Evolutionary conservation across 2,888 invertebrate genomes (phyloP).

Genomic region (Lamellibrachia columna): DNA sequence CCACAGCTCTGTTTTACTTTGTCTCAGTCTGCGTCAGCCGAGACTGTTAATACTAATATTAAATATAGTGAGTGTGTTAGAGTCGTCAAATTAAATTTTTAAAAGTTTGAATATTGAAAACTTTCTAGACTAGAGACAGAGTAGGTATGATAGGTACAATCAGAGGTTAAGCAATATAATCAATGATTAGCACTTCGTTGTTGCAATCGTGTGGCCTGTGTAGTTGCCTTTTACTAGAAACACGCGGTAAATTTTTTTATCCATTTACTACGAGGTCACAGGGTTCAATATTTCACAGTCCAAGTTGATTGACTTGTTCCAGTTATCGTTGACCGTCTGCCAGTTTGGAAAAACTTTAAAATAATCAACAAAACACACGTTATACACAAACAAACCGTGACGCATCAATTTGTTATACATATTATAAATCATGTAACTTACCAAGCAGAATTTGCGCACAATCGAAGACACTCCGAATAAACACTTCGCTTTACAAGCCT

Average conservation of each 20-base stretch:
- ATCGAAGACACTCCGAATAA: neutral
- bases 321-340: neutral
- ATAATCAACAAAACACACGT: neutral
- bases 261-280: neutral
- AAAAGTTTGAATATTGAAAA: no score
- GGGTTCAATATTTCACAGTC: neutral
- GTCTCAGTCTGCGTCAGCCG: no score
- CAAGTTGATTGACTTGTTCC: neutral
- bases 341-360: neutral
- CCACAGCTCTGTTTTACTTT: no score
- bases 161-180: neutral
- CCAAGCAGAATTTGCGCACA: neutral
- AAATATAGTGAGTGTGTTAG: no score
- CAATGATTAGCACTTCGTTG: neutral
- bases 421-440: neutral
- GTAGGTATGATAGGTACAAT: no score
- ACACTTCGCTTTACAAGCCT: neutral
- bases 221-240: neutral
- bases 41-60: no score
- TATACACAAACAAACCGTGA: neutral
- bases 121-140: no score
- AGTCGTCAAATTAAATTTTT: no score
- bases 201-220: neutral
- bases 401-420: neutral
- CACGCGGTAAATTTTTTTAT: neutral